Conservation (phyloP, 2,113 vertebrate species). For the Plectropomus leopardus region DNA sequence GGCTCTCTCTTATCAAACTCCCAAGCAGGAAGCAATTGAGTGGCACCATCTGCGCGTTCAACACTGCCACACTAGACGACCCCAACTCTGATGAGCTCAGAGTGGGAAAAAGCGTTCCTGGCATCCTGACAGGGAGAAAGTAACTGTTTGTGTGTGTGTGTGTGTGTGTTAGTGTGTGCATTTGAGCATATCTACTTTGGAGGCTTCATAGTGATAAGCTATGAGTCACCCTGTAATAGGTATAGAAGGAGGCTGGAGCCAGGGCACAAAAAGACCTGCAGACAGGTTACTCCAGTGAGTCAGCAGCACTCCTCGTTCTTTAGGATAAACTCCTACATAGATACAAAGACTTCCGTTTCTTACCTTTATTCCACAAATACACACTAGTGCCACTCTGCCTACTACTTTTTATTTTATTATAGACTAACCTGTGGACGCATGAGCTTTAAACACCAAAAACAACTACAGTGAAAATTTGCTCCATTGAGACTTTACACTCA, state of each 20-base stretch:
- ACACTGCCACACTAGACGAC: slow-evolving; percentile 31
- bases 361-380: slow-evolving; percentile 12
- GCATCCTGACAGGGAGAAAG: slow-evolving; percentile 33
- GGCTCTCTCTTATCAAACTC: slow-evolving; percentile 29
- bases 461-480: neutral
- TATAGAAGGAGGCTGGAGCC: slow-evolving; percentile 27
- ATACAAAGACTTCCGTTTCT: neutral
- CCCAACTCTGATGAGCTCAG: slow-evolving; percentile 29
- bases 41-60: slow-evolving; percentile 56
- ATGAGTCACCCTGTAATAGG: slow-evolving; percentile 46
- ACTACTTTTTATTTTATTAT: neutral
- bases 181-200: slow-evolving; percentile 1
- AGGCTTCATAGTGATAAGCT: slow-evolving; percentile 45
- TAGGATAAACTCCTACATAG: neutral
- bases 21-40: slow-evolving; percentile 24
- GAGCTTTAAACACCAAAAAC: neutral
- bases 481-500: neutral
- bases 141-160: slow-evolving; percentile 13
- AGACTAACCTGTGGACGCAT: neutral
- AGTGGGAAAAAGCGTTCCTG: slow-evolving; percentile 23
- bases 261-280: slow-evolving; percentile 24
- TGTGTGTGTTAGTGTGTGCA: slow-evolving; percentile 7
- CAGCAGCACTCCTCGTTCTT: slow-evolving; percentile 1
- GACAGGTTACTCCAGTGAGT: slow-evolving; percentile 40
- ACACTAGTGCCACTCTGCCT: neutral